phyloP scores from a whole-genome alignment of 2,888 invertebrate genomes.

The Ypsolopha sequella region DNA sequence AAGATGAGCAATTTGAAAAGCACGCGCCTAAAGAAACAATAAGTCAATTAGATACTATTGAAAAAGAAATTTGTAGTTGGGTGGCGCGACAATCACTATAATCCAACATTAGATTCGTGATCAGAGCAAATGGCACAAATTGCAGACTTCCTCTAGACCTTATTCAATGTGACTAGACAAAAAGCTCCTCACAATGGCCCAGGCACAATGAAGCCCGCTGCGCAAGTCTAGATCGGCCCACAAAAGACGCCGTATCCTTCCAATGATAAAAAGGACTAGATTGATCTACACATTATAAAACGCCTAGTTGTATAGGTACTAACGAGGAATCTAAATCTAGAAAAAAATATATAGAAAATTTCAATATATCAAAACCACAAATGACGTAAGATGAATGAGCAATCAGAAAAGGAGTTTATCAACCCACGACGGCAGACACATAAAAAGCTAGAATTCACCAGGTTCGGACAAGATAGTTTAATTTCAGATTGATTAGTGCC shows the following conservation, averaged over 20 bases:
- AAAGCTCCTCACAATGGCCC: conserved; percentile 43
- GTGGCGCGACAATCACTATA: background rate
- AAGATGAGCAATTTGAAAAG: background rate
- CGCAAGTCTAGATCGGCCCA: conserved; percentile 29
- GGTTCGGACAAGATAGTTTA: conserved; percentile 45
- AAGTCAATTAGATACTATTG: background rate
- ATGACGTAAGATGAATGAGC: conserved; percentile 68
- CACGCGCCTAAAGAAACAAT: background rate
- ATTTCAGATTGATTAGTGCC: conserved; percentile 64
- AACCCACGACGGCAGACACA: conserved; percentile 60
- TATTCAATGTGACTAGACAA: conserved; percentile 50
- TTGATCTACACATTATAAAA: conserved; percentile 5
- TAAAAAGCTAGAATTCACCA: conserved; percentile 63
- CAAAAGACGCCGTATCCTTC: conserved; percentile 19
- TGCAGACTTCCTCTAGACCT: conserved; percentile 43
- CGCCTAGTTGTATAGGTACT: background rate
- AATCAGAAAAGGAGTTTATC: conserved; percentile 61
- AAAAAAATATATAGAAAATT: conserved; percentile 40
- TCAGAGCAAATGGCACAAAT: conserved; percentile 24
- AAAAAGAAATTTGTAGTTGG: background rate
- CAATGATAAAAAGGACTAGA: conserved; percentile 9
- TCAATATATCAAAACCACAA: conserved; percentile 42
- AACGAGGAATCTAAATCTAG: conserved; percentile 4
- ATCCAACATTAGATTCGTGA: conserved; percentile 1
- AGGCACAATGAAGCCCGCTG: conserved; percentile 24